Evolutionary conservation across 2,888 invertebrate species (phyloP), one percentile per base, ranked within the genome.

Genomic region (Hydrotaea cyrtoneurina): DNA sequence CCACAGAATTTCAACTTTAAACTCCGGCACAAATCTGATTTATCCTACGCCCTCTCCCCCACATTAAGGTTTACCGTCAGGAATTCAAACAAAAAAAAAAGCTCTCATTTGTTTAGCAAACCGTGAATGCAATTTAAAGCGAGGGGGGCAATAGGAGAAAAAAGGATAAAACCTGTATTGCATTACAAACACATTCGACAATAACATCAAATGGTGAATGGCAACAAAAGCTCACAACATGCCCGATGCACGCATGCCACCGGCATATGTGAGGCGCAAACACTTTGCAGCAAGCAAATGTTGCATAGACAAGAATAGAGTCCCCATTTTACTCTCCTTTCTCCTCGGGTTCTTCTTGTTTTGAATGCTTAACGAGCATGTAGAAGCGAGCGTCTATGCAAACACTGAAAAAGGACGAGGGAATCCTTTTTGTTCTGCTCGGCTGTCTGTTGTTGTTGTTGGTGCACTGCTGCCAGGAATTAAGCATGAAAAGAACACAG

Each of bases 91-190:
- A n/a, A n/a, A n/a, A n/a, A n/a, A n/a, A 19, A 73, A 79, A 55
- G 88, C 89, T 90, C 90, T 89, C 87, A 88, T 90, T 90, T 90
- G 90, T 90, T 89, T 88, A 90, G 59, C 89, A 88, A 88, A 86
- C 86, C 90, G 88, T 89, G 86, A 90, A 90, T 87, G 76, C 73
- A 82, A 79, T 85, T 85, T 78, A 69, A 85, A 85, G 79, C 23
- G 69, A 13, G 31, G 31, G 7, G 7, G 31, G 31, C 2, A 31
- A 7, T 2, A 31, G 2, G 31, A 64, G 74, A 74, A 71, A 59
- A 71, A 69, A 80, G 69, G 46, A 62, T 62, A 62, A 62, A 62
- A 69, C 69, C 43, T 69, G 46, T 46, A 69, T 69, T 69, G 69
- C 69, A 69, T 69, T 43, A 69, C 69, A 43, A 69, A 69, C 69